Percentiles rank a stretch among this genome's conserved stretches.
phyloP scores from a whole-genome alignment of 2,888 invertebrate species.

The Strigamia transsilvanica region DNA sequence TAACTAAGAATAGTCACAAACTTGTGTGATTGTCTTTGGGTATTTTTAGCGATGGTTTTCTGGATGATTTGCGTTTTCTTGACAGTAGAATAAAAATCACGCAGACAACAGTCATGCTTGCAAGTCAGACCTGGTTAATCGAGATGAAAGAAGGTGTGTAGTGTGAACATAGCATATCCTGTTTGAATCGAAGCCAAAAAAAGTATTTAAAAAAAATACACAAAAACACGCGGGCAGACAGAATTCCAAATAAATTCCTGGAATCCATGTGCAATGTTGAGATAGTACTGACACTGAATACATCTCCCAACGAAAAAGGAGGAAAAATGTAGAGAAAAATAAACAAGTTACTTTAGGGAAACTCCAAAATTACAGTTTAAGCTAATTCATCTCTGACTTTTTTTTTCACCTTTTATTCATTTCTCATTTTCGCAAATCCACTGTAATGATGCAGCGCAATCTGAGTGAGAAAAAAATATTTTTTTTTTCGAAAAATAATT shows the following conservation, averaged over 20 bases:
- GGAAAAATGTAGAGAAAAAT: background rate
- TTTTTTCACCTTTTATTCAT: too few species aligned
- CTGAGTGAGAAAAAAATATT: too few species aligned
- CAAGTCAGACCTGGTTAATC: constrained; percentile 15
- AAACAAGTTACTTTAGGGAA: background rate
- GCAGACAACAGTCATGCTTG: background rate
- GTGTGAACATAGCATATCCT: background rate
- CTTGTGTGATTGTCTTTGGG: background rate
- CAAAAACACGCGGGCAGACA: background rate
- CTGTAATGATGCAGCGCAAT: too few species aligned
- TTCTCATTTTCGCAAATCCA: too few species aligned
- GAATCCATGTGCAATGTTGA: background rate
- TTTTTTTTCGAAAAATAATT: too few species aligned
- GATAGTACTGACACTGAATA: background rate
- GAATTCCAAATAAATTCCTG: background rate
- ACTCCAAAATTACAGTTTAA: too few species aligned
- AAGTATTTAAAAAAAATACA: background rate
- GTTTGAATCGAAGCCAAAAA: constrained; percentile 9
- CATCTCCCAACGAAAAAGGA: background rate
- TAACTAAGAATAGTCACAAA: too few species aligned
- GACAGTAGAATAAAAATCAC: background rate
- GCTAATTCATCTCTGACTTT: too few species aligned
- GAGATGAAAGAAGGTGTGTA: constrained; percentile 17
- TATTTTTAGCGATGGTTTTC: background rate
- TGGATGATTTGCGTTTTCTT: background rate